These are phyloP conservation scores for Chlamydotis undulata DNA, from an alignment of 2,113 vertebrate species.

Conservation along the genomic window DNA sequence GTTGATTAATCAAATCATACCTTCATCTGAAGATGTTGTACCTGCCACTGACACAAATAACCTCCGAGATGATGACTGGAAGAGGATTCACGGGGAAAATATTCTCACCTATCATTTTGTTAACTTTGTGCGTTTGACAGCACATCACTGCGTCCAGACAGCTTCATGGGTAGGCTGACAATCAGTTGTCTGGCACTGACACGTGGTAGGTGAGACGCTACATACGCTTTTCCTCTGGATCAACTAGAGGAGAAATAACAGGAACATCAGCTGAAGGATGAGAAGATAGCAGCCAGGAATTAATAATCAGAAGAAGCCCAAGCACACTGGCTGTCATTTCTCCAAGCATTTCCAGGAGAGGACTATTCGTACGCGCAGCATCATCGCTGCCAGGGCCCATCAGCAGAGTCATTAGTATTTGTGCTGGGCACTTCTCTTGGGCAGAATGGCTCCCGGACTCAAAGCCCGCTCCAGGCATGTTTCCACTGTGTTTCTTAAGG, in stretches of 20 bases:
- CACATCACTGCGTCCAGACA: not conserved
- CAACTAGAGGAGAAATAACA: not conserved
- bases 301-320: not conserved
- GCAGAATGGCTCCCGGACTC: not conserved
- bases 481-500: not conserved
- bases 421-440: not conserved
- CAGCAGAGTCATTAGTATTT: not conserved
- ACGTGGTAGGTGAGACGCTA: not conserved
- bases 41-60: conserved; percentile 6
- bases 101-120: conserved; percentile 26
- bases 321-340: not conserved
- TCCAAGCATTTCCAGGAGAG: not conserved
- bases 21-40: not conserved
- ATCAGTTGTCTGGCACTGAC: conserved; percentile 41
- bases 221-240: not conserved
- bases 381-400: not conserved
- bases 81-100: not conserved
- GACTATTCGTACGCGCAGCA: rapidly evolving
- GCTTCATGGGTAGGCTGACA: not conserved
- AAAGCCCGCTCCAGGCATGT: rapidly evolving
- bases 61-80: not conserved
- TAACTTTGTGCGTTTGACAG: conserved; percentile 33
- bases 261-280: not conserved
- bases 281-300: not conserved
- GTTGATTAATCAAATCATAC: not conserved